Evolutionary conservation across 1,140 invertebrate genomes (phyloP), one percentile per base, ranked within the genome.

Genomic region (Brachionus manjavacas): DNA sequence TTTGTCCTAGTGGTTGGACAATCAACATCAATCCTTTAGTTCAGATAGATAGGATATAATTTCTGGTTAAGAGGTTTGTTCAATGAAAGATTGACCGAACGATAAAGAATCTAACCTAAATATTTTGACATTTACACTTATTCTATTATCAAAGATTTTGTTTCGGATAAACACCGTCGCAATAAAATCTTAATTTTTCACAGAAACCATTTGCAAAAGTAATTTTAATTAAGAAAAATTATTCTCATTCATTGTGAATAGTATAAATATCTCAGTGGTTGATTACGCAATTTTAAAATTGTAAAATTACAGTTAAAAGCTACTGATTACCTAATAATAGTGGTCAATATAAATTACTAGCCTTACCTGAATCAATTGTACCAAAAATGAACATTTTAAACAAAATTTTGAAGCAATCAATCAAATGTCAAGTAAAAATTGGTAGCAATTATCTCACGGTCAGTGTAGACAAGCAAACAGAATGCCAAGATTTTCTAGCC

Each of bases 111-210:
- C 20, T 60, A 20, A 8, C 16, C 52, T 60, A 23, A 60, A 60
- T 60, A 60, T 60, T 60, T 60, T 60, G 52, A 60, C 52, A 60
- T 60, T 60, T 60, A 60, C 52, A 60, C 52, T 60, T 60, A 60
- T 60, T 23, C 52, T 20, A 60, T 60, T 60, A 60, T 60, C 52
- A 60, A 23, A 60, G 52, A 60, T 60, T 60, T 23, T 60, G 52
- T 60, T 60, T 60, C 52, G 16, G 52, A 60, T 60, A 60, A 60
- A 60, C 52, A 60, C 52, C 52, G 52, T 23, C 1, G 52, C 20
- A 8, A 60, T 60, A 60, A 60, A 60, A 60, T 60, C 20, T 60
- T 60, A 60, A 60, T 60, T 60, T 60, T 60, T 60, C 52, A 60
- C 52, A 60, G 20, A 60, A 20, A 60, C n/a, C 52, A 60, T 60